phyloP scores from a whole-genome alignment of 2,113 vertebrate species.

The Caranx melampygus region DNA sequence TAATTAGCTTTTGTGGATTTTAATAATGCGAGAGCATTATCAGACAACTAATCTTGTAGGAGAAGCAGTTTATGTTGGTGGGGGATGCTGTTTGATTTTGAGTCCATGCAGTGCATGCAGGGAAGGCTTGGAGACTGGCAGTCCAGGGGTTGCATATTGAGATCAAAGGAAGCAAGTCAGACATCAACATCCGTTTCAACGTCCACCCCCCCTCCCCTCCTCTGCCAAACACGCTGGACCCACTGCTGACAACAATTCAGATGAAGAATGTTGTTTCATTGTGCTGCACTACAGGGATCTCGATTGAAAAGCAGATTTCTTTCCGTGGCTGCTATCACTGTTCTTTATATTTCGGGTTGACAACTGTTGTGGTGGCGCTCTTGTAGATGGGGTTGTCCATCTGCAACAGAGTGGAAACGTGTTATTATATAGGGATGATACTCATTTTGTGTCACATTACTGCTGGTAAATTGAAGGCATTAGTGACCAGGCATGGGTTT shows the following conservation, averaged over 20 bases:
- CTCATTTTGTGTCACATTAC: not conserved
- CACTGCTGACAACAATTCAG: constrained; percentile 55
- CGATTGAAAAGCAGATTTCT: constrained; percentile 44
- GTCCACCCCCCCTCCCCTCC: not conserved
- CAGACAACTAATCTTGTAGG: constrained; percentile 16
- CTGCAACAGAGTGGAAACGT: constrained; percentile 48
- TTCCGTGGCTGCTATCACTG: constrained; percentile 39
- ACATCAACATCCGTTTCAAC: constrained; percentile 27
- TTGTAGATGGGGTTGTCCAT: constrained; percentile 46
- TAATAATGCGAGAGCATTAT: constrained; percentile 31
- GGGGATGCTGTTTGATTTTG: constrained; percentile 19
- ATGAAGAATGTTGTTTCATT: constrained; percentile 53
- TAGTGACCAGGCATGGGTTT: not conserved
- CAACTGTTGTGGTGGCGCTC: constrained; percentile 58
- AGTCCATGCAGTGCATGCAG: constrained; percentile 27
- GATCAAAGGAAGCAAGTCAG: constrained; percentile 58
- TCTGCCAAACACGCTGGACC: constrained; percentile 34
- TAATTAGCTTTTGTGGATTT: constrained; percentile 47
- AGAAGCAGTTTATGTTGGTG: constrained; percentile 16
- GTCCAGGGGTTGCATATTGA: constrained; percentile 30
- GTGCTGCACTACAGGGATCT: constrained; percentile 46
- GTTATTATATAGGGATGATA: not conserved
- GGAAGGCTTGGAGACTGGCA: constrained; percentile 15
- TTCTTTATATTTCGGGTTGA: constrained; percentile 64
- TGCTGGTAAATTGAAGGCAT: not conserved